Percentiles rank a stretch among this genome's conserved stretches.
phyloP scores from a whole-genome alignment of 2,113 vertebrate species.

The Corynorhinus townsendii region DNA sequence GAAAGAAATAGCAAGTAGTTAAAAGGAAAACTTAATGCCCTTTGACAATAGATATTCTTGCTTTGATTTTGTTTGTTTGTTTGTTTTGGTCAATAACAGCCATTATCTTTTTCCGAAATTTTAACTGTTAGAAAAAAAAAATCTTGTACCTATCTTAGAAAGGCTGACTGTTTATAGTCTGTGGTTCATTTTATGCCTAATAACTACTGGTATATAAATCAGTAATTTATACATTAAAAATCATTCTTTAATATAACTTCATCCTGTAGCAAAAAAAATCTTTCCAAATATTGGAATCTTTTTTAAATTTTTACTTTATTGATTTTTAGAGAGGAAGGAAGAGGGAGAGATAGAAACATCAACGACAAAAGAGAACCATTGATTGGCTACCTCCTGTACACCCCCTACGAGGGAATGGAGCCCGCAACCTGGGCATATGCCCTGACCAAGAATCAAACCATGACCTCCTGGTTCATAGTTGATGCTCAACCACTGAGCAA shows the following conservation, averaged over 20 bases:
- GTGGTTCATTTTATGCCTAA: background rate
- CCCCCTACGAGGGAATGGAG: no score
- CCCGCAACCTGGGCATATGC: no score
- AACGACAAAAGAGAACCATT: no score
- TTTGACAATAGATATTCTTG: background rate
- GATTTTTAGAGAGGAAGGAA: no score
- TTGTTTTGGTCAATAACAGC: background rate
- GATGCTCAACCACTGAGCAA: no score
- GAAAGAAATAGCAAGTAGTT: background rate
- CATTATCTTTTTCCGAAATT: background rate
- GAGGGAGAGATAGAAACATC: no score
- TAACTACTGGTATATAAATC: background rate
- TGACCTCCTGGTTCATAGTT: no score
- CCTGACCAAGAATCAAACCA: no score
- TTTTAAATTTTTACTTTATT: background rate
- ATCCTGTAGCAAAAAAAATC: background rate
- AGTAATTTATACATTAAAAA: background rate
- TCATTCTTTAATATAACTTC: background rate
- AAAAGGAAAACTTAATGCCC: background rate
- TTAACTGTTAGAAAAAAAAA: background rate
- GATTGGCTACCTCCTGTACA: no score
- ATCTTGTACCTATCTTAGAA: background rate
- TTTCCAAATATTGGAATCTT: background rate
- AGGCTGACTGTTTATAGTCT: background rate
- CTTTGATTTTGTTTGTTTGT: background rate